Base-by-base conservation (phyloP, 2,797 vertebrate species). In the Siniperca undulata region DNA sequence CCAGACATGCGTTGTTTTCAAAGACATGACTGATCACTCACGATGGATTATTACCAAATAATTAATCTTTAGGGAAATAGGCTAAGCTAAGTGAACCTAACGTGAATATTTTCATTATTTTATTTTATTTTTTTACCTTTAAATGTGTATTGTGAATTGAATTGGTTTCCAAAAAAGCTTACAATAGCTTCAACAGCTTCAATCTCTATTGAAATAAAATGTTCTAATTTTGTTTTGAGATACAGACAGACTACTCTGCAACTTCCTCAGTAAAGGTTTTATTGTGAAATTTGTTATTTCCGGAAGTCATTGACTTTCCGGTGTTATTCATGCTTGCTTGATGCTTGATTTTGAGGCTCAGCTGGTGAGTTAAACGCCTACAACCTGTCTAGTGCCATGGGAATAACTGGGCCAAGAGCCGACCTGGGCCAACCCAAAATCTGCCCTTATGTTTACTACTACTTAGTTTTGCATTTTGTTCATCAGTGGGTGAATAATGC, bases 311-410 rank as follows among this genome's bases (percentile, higher is more conserved):
- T 4, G 2, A 2, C 14, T 5, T 60, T 17, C 3, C 0, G 34
- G 1, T 55, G 5, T 53, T 13, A 74, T 65, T 78, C n/a, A 20
- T 16, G 0, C 0, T 1, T 0, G 0, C 44, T 81, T 85, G 13
- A 79, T 3, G 6, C 19, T 52, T 64, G 17, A 42, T 59, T 50
- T 90, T 89, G 88, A 91, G 92, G 93, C 93, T 95, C 86, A 93
- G 90, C 86, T 93, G 88, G 79, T 74, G 78, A 88, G 62, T 81
- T 82, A 61, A 78, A 89, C 55, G 72, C 88, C 90, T 67, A 68
- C 72, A 91, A 86, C 79, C 84, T 81, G 68, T 55, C 72, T 59
- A 44, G 40, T 55, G 53, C 74, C 56, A 65, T 12, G 75, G 82
- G 80, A 84, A 77, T 70, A 72, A 82, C 38, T 66, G 72, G 60